Percentiles rank a stretch among this genome's conserved stretches.
These are phyloP conservation scores for Paratrypauchen microcephalus DNA, from an alignment of 2,797 vertebrate species.

Conservation along the genomic window DNA sequence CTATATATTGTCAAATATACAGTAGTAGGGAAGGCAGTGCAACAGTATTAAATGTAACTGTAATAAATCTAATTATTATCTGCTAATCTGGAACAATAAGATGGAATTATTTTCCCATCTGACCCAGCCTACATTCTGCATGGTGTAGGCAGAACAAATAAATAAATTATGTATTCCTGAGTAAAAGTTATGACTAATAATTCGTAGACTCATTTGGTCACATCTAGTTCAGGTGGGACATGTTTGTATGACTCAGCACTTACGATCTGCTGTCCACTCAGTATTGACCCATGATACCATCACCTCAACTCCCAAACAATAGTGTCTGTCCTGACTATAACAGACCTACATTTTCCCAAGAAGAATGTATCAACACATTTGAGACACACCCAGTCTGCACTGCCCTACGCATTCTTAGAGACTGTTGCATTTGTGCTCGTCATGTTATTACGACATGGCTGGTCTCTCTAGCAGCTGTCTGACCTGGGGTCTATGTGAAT, in stretches of 20 bases:
- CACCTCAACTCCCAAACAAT: conserved; percentile 27
- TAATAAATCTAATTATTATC: not conserved
- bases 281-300: conserved; percentile 36
- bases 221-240: conserved; percentile 17
- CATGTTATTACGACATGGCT: conserved; percentile 38
- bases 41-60: not conserved
- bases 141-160: not conserved
- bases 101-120: no score
- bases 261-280: conserved; percentile 13
- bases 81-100: not conserved
- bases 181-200: conserved; percentile 1
- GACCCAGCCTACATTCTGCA: not conserved
- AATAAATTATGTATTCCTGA: not conserved
- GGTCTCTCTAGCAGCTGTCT: conserved; percentile 39
- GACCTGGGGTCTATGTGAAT: conserved; percentile 39
- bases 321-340: conserved; percentile 19
- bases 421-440: conserved; percentile 22
- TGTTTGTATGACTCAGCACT: conserved; percentile 43
- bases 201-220: conserved; percentile 11
- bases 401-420: conserved; percentile 1
- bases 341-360: conserved; percentile 7
- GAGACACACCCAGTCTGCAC: not conserved
- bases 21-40: no score
- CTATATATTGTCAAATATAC: no score
- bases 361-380: conserved; percentile 8